These are phyloP conservation scores for Ichneumon xanthorius DNA, from an alignment of 2,888 invertebrate species.

Conservation along the genomic window DNA sequence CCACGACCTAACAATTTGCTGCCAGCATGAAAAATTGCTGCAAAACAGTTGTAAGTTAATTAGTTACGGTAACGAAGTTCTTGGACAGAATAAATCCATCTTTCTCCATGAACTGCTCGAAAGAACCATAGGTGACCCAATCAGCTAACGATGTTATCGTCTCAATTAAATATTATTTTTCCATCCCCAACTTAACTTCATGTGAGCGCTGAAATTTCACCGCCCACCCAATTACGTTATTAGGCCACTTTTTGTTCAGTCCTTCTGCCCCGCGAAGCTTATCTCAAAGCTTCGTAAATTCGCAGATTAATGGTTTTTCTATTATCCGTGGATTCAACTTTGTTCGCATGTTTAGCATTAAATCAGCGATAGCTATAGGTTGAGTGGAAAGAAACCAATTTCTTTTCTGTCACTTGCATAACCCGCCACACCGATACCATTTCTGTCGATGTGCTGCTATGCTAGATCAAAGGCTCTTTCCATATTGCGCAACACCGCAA, in stretches of 20 bases:
- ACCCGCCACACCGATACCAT: conserved; percentile 5
- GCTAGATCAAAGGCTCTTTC: conserved; percentile 50
- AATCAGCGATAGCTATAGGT: conserved; percentile 29
- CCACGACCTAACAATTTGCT: too few relatives aligned
- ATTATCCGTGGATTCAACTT: neutral
- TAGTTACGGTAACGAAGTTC: too few relatives aligned
- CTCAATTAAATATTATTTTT: too few relatives aligned
- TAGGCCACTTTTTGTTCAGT: neutral
- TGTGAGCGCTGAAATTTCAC: too few relatives aligned
- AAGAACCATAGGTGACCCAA: too few relatives aligned
- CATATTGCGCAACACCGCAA: conserved; percentile 2
- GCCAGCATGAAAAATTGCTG: too few relatives aligned
- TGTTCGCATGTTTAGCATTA: conserved; percentile 9
- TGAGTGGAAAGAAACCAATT: conserved; percentile 57
- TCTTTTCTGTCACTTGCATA: conserved; percentile 61
- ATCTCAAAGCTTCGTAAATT: conserved; percentile 19
- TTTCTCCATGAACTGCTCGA: too few relatives aligned
- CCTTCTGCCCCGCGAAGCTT: neutral
- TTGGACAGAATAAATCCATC: too few relatives aligned
- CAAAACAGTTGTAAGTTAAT: too few relatives aligned
- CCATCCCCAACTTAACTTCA: neutral
- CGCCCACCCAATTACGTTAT: neutral
- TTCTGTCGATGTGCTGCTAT: neutral
- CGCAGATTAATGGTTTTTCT: conserved; percentile 6
- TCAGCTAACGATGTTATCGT: too few relatives aligned